These are phyloP conservation scores for Columbina picui DNA, from an alignment of 2,113 vertebrate genomes.

Conservation along the genomic window DNA sequence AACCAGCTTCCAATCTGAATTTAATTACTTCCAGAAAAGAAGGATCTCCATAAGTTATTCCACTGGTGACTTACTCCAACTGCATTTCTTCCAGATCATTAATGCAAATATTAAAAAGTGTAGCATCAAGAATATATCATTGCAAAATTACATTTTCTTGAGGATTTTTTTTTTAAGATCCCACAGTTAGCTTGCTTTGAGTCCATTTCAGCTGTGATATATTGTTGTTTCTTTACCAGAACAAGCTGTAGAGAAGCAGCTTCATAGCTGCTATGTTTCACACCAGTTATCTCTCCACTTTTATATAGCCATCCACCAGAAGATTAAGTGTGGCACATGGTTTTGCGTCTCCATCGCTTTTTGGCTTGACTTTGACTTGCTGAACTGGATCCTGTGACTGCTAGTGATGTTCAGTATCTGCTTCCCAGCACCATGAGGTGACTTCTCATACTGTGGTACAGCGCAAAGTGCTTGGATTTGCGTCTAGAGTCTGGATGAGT, in stretches of 20 bases:
- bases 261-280: neutral
- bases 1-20: neutral
- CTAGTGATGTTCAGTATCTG: neutral
- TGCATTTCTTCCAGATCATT: slow-evolving; percentile 10
- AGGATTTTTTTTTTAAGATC: neutral
- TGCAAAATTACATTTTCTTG: neutral
- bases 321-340: neutral
- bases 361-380: neutral
- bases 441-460: neutral
- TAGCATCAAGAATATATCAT: neutral
- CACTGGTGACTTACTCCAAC: neutral
- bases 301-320: neutral
- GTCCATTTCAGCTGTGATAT: neutral
- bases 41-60: neutral
- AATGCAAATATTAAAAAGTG: neutral
- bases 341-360: neutral
- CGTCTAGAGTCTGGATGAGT: neutral
- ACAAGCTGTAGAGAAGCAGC: neutral
- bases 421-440: neutral
- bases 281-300: neutral
- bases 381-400: neutral
- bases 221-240: slow-evolving; percentile 7
- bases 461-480: neutral
- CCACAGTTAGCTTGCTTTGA: neutral
- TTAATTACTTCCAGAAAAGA: neutral